Evolutionary conservation across 2,888 invertebrate species (phyloP).

Genomic region (Notocelia uddmanniana): DNA sequence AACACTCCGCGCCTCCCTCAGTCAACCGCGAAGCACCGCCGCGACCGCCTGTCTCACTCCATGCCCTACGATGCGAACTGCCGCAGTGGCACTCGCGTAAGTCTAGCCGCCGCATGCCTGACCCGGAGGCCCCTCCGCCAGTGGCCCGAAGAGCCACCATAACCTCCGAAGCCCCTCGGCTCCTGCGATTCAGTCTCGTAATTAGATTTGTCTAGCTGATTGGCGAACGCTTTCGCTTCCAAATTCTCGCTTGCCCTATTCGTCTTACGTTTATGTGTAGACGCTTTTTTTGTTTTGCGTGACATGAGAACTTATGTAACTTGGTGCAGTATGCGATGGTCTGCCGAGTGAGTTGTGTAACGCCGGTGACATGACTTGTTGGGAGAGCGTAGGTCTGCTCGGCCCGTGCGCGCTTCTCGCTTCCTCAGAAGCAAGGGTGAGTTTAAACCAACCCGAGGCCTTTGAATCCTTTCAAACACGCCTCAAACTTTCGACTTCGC

Average conservation of each 20-base stretch:
- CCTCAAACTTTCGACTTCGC: slow-evolving; percentile 51
- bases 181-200: slow-evolving; percentile 84
- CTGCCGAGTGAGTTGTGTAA: slow-evolving; percentile 58
- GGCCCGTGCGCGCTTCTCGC: slow-evolving; percentile 83
- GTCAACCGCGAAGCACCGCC: slow-evolving; percentile 78
- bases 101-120: slow-evolving; percentile 74
- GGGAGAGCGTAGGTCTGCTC: slow-evolving; percentile 83
- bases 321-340: slow-evolving; percentile 71
- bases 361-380: slow-evolving; percentile 80
- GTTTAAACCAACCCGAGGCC: slow-evolving; percentile 58
- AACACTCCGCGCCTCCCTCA: slow-evolving; percentile 80
- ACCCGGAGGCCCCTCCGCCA: slow-evolving; percentile 65
- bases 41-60: slow-evolving; percentile 70
- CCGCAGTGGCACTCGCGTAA: slow-evolving; percentile 75
- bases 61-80: slow-evolving; percentile 70
- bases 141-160: slow-evolving; percentile 76
- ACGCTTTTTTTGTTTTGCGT: slow-evolving; percentile 73
- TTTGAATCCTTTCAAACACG: slow-evolving; percentile 47
- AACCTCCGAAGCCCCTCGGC: slow-evolving; percentile 80
- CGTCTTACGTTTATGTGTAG: slow-evolving; percentile 73
- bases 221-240: slow-evolving; percentile 82
- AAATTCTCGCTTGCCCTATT: slow-evolving; percentile 77
- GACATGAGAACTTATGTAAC: slow-evolving; percentile 74
- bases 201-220: slow-evolving; percentile 82
- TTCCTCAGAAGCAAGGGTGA: slow-evolving; percentile 81